Base-by-base conservation (phyloP, 2,113 vertebrate genomes). In the Rhabdomys dilectus region DNA sequence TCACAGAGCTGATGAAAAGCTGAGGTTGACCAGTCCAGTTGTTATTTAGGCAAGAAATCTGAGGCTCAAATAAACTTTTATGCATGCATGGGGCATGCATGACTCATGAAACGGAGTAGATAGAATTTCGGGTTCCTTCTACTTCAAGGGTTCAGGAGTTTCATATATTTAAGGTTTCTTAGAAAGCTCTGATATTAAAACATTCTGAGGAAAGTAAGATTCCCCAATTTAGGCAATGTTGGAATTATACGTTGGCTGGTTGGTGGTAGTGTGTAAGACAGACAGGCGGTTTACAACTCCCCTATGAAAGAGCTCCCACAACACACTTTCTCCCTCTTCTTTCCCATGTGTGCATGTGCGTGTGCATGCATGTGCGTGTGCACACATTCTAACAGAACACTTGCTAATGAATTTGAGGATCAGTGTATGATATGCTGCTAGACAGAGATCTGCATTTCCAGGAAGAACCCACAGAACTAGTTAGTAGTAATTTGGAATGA, bases 401-500 rank as follows among this genome's bases (percentile, higher is more conserved):
- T 88, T 12, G 19, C 45, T 73, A 84, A 93, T 93, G 21, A 94
- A 90, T 12, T 8, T 36, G 58, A 82, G 92, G 48, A 96, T 31
- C 72, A 78, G 48, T 51, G 45, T 58, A 56, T 36, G 19, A n/a
- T 86, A 45, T 8, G 53, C 24, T 51, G 45, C n/a, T 77, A 96
- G 26, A 72, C 26, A 95, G 86, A 87, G 89, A 91, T 78, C 45
- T 0, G 0, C 62, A 86, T 75, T 95, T 96, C 72, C 42, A 96
- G 53, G 77, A 34, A 94, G 77, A 96, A 82, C 10, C 56, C 60
- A 39, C 31, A 92, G 92, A 97, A 96, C 22, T 78, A 95, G 68
- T 89, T 66, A 78, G 56, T 39, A 84, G 60, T 89, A 96, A 96
- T 82, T 94, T 94, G 81, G 62, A 94, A 94, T 96, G 82, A 87